phyloP scores from a whole-genome alignment of 1,140 invertebrate species.

The Saxidomus purpurata region DNA sequence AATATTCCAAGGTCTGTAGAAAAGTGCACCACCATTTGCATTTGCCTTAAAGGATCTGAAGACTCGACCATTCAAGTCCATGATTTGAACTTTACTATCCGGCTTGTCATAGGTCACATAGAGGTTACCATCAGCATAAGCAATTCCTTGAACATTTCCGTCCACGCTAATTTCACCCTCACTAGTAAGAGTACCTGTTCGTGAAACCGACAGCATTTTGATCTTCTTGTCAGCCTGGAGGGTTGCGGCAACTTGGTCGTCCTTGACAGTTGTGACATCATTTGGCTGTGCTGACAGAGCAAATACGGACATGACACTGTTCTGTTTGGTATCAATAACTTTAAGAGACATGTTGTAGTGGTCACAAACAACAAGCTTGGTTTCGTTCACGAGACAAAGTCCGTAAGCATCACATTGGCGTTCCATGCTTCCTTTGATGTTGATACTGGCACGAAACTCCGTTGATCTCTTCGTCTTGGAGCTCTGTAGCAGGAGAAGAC shows the following conservation, averaged over 20 bases:
- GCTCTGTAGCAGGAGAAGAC: slow-evolving; percentile 23
- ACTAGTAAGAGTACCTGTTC: neutral
- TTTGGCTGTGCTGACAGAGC: slow-evolving; percentile 30
- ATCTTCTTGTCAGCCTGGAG: slow-evolving; percentile 42
- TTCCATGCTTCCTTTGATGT: slow-evolving; percentile 36
- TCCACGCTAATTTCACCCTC: slow-evolving; percentile 23
- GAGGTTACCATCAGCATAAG: slow-evolving; percentile 32
- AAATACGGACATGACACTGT: slow-evolving; percentile 29
- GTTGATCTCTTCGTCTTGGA: slow-evolving; percentile 39
- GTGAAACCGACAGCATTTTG: slow-evolving; percentile 1
- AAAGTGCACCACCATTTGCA: slow-evolving; percentile 18
- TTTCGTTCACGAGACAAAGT: slow-evolving; percentile 30
- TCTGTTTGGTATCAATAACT: slow-evolving; percentile 38
- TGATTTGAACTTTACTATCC: slow-evolving; percentile 27
- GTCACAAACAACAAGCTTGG: slow-evolving; percentile 27
- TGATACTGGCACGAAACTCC: slow-evolving; percentile 33
- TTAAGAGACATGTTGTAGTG: slow-evolving; percentile 46
- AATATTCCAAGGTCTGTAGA: slow-evolving; percentile 35
- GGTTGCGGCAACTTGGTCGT: slow-evolving; percentile 23
- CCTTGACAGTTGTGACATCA: slow-evolving; percentile 35
- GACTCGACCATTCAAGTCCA: slow-evolving; percentile 35
- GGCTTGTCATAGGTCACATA: slow-evolving; percentile 26
- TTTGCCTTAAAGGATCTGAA: slow-evolving; percentile 15
- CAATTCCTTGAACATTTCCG: slow-evolving; percentile 36
- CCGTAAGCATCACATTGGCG: slow-evolving; percentile 41